These are phyloP conservation scores for Microplitis manilae DNA, from an alignment of 2,888 invertebrate species.

Conservation along the genomic window DNA sequence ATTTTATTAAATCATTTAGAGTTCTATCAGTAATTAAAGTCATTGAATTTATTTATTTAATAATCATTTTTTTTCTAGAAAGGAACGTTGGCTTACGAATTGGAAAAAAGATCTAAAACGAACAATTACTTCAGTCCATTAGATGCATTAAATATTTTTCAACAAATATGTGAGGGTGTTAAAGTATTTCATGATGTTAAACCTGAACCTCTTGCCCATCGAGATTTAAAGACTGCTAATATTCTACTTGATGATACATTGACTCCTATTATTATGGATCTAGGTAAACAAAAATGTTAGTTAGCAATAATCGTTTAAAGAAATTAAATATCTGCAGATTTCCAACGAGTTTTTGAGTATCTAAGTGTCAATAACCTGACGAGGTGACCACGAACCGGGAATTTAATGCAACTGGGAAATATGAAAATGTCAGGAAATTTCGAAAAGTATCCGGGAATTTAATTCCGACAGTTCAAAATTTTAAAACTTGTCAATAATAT, in stretches of 20 bases:
- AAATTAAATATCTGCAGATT: too few relatives aligned
- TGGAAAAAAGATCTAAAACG: constrained; percentile 76
- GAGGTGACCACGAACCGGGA: too few relatives aligned
- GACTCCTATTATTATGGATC: constrained; percentile 86
- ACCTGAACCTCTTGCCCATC: constrained; percentile 84
- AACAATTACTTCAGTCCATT: constrained; percentile 77
- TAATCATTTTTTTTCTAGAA: constrained; percentile 71
- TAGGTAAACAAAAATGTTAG: constrained; percentile 73
- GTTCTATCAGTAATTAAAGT: background rate
- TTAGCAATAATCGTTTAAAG: background rate
- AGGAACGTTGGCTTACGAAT: constrained; percentile 82
- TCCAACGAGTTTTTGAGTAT: too few relatives aligned
- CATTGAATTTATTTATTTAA: background rate
- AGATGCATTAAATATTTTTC: constrained; percentile 80
- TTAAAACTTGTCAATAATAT: too few relatives aligned
- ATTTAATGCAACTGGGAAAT: too few relatives aligned
- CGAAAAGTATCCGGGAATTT: too few relatives aligned
- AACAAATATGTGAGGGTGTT: constrained; percentile 82
- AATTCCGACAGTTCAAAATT: too few relatives aligned
- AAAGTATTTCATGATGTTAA: constrained; percentile 82
- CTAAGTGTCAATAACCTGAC: too few relatives aligned
- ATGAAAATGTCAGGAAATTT: too few relatives aligned
- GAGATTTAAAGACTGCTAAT: constrained; percentile 91
- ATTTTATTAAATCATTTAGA: background rate
- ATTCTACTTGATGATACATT: constrained; percentile 82